Conservation (phyloP, 2,113 vertebrate species). For the Haplochromis vanheusdeni region DNA sequence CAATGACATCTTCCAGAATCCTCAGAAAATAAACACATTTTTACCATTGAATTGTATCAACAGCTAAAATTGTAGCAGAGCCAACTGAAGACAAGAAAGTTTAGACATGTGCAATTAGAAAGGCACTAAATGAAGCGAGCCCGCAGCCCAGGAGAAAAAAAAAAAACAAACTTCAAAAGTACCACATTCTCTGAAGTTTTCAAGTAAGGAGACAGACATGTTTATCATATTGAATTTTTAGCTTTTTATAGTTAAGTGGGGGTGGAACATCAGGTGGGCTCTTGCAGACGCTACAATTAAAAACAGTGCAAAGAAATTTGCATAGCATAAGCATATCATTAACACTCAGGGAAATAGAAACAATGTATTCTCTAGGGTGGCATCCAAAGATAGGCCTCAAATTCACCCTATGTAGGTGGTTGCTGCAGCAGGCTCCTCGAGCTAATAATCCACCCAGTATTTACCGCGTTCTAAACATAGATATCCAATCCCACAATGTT, state of each 20-base stretch:
- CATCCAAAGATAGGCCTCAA: constrained; percentile 58
- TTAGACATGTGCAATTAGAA: neutral
- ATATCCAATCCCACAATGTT: neutral
- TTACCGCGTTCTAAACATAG: neutral
- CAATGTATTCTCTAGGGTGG: constrained; percentile 53
- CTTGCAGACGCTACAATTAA: constrained; percentile 65
- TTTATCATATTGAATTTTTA: constrained; percentile 23
- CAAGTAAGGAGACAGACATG: neutral
- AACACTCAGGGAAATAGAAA: constrained; percentile 53
- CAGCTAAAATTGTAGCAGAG: neutral
- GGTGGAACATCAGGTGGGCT: constrained; percentile 54
- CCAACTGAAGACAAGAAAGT: neutral
- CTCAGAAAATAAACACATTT: neutral
- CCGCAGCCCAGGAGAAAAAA: neutral
- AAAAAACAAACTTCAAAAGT: neutral
- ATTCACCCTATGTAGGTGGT: constrained; percentile 46
- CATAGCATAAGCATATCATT: constrained; percentile 62
- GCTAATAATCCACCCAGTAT: constrained; percentile 28
- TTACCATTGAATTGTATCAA: neutral
- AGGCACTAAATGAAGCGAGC: neutral
- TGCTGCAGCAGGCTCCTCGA: constrained; percentile 4
- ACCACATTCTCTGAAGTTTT: neutral
- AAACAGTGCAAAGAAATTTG: constrained; percentile 53
- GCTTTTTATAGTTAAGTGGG: constrained; percentile 54
- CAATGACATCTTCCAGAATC: neutral